These are phyloP conservation scores for Melipona beecheii DNA, from an alignment of 2,888 invertebrate species.

Conservation along the genomic window DNA sequence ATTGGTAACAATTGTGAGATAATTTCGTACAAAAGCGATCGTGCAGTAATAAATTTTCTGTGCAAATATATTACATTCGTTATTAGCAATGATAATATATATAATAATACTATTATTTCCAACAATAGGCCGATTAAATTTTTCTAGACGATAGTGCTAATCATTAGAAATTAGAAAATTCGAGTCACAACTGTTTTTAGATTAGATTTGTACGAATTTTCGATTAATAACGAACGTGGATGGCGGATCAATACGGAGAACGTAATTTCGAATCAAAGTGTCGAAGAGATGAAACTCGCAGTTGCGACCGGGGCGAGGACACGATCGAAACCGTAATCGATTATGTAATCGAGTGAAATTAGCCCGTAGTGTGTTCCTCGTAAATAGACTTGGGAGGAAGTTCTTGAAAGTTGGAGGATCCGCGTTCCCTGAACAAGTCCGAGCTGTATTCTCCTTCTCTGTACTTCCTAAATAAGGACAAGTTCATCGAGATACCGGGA, in stretches of 20 bases:
- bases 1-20: too few species aligned
- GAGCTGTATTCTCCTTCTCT: constrained; percentile 4
- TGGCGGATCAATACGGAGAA: constrained; percentile 10
- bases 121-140: background rate
- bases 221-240: constrained; percentile 27
- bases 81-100: too few species aligned
- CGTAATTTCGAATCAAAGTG: constrained; percentile 34
- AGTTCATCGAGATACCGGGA: constrained; percentile 5
- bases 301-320: background rate
- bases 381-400: constrained; percentile 23
- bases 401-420: constrained; percentile 22
- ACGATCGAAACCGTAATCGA: constrained; percentile 14
- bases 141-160: too few species aligned
- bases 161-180: background rate
- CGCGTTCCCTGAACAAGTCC: background rate
- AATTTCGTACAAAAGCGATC: too few species aligned
- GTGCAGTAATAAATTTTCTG: too few species aligned
- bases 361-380: constrained; percentile 17
- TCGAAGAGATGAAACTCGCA: background rate
- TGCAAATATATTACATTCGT: too few species aligned
- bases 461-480: background rate
- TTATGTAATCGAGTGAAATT: constrained; percentile 41
- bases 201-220: too few species aligned
- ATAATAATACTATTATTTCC: background rate
- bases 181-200: too few species aligned